Conservation (phyloP, 2,888 invertebrate species). For the Zaprionus obscuricornis region DNA sequence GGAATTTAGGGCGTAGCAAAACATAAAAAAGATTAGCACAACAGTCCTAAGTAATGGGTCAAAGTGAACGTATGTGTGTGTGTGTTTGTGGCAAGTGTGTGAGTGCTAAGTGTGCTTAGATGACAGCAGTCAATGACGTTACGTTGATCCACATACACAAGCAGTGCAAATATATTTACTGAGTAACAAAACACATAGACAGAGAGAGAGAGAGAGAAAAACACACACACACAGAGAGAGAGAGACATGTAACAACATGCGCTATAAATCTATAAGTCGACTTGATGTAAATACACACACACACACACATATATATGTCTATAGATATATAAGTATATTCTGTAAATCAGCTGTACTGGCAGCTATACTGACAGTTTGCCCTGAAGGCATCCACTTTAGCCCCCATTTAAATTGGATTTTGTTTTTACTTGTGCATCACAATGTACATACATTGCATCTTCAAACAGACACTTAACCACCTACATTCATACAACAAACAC, state of each 20-base stretch:
- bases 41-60: constrained; percentile 59
- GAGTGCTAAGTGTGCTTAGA: constrained; percentile 10
- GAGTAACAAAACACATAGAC: no score
- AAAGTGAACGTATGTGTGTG: constrained; percentile 32
- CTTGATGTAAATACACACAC: neutral
- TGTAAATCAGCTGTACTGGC: constrained; percentile 7
- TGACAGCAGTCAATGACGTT: constrained; percentile 60
- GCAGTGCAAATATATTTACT: constrained; percentile 22
- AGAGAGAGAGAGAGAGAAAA: no score
- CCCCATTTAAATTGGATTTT: constrained; percentile 29
- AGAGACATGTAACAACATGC: no score
- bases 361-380: no score
- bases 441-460: constrained; percentile 23
- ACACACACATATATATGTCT: constrained; percentile 10
- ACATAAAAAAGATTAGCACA: constrained; percentile 67
- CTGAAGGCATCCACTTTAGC: constrained; percentile 9
- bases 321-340: neutral
- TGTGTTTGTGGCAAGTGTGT: constrained; percentile 7
- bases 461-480: constrained; percentile 4
- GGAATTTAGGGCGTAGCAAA: constrained; percentile 8
- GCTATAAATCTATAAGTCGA: no score
- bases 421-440: constrained; percentile 2
- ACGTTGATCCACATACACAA: constrained; percentile 35
- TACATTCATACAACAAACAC: neutral
- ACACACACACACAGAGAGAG: neutral